Evolutionary conservation across 2,888 invertebrate species (phyloP).

Genomic region (Amphipyra tragopoginis): DNA sequence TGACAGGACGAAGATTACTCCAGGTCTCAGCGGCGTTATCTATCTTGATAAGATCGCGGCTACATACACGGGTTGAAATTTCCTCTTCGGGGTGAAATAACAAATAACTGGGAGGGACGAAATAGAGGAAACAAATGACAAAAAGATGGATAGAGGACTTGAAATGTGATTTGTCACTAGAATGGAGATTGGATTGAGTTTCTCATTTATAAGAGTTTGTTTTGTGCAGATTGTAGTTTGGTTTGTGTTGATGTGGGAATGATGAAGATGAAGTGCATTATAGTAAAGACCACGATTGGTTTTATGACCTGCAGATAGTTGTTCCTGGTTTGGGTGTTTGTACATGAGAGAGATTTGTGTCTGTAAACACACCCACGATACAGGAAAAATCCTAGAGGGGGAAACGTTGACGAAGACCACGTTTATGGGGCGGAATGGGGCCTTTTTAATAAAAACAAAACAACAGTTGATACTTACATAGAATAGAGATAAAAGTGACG

Average conservation of each 20-base stretch:
- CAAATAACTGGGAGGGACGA: constrained; percentile 20
- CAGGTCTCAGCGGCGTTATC: constrained; percentile 45
- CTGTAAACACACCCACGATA: too few relatives aligned
- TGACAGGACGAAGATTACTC: constrained; percentile 50
- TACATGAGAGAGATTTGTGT: too few relatives aligned
- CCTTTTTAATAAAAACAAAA: too few relatives aligned
- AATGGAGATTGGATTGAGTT: constrained; percentile 13
- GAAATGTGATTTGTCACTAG: constrained; percentile 7
- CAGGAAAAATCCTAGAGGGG: too few relatives aligned
- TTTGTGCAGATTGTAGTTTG: not conserved
- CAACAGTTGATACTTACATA: too few relatives aligned
- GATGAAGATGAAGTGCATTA: too few relatives aligned
- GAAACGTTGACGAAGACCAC: too few relatives aligned
- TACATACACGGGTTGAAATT: constrained; percentile 5
- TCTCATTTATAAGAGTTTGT: not conserved
- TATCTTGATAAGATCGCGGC: constrained; percentile 40
- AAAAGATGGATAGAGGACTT: constrained; percentile 1
- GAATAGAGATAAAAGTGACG: too few relatives aligned
- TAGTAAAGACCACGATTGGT: too few relatives aligned
- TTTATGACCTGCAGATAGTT: too few relatives aligned
- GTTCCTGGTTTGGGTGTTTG: too few relatives aligned
- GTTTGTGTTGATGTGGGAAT: not conserved
- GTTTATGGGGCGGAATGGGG: too few relatives aligned
- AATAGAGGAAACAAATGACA: constrained; percentile 19
- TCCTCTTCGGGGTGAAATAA: constrained; percentile 3